Evolutionary conservation across 2,888 invertebrate genomes (phyloP).

Genomic region (Melieria crassipennis): DNA sequence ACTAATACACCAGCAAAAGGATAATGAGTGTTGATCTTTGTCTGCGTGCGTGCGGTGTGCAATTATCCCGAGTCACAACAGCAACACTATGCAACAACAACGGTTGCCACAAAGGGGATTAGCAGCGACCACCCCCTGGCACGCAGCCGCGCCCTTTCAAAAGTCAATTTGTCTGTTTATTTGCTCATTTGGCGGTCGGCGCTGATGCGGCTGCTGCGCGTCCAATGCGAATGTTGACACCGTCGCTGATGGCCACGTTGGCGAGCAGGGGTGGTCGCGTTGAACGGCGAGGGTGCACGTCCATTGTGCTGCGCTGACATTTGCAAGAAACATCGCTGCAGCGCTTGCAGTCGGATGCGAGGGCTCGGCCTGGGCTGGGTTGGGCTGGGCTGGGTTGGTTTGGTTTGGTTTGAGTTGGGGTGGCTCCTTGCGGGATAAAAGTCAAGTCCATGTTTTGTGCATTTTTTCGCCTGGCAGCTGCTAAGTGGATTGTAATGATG

Average conservation of each 20-base stretch:
- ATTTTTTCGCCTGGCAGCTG: slow-evolving; percentile 18
- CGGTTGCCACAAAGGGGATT: slow-evolving; percentile 6
- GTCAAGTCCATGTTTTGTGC: background rate
- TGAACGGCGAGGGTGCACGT: no score
- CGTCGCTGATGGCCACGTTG: no score
- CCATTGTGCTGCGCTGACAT: no score
- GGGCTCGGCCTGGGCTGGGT: background rate
- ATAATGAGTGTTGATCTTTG: slow-evolving; percentile 31
- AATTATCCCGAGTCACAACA: slow-evolving; percentile 32
- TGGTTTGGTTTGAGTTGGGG: background rate
- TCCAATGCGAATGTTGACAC: background rate
- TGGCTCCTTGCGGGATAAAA: background rate
- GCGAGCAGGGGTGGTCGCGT: no score
- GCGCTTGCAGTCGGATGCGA: no score
- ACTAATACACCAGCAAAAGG: background rate
- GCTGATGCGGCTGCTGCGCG: slow-evolving; percentile 13
- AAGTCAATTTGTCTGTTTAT: slow-evolving; percentile 47
- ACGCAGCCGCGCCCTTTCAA: slow-evolving; percentile 23
- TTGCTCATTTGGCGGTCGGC: slow-evolving; percentile 38
- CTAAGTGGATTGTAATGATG: slow-evolving; percentile 42
- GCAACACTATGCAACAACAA: slow-evolving; percentile 26
- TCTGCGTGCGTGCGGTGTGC: slow-evolving; percentile 30
- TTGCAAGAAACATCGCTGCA: no score
- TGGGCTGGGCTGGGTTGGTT: background rate
- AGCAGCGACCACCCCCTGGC: slow-evolving; percentile 22